Base-by-base conservation (phyloP, 1,140 invertebrate species). In the Theocolax elegans region DNA sequence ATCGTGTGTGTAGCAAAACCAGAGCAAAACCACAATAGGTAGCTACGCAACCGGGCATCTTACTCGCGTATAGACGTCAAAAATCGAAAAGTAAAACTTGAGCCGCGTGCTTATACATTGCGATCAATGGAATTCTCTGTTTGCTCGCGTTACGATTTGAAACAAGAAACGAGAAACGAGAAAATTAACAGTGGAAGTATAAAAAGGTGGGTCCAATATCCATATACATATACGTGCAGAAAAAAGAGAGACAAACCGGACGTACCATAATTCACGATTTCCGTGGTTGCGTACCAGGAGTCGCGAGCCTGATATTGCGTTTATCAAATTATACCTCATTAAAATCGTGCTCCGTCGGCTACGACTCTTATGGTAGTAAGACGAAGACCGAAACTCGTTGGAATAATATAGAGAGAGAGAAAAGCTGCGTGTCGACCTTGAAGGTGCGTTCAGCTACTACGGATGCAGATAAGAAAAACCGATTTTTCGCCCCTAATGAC, bases 291-390 rank as follows among this genome's bases (percentile, higher is more conserved):
- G 23, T 25, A 29, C 44, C 4, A 35, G 29, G 29, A 10, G 31
- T 25, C 31, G 62, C 10, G 40, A 42, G 27, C 48, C 27, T 48
- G 21, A n/a, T n/a, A 51, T 53, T 53, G 48, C 48, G 35, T 65
- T 65, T 65, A 27, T 38, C 25, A 65, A 65, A 65, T 65, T 54
- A 56, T 46, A 66, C n/a, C 51, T 56, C 64, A 44, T 66, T 54
- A 66, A 51, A 54, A 44, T 56, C 51, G 25, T 13, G 48, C 31
- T 53, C 23, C 3, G 25, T 2, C 19, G 17, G 23, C 13, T 21
- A 54, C 13, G 29, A 8, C n/a, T n/a, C n/a, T n/a, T n/a, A n/a
- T n/a, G n/a, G n/a, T n/a, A n/a, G n/a, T n/a, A n/a, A n/a, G n/a
- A n/a, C n/a, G n/a, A n/a, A n/a, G n/a, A n/a, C n/a, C n/a, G n/a